These are phyloP conservation scores for Microplitis deprimator DNA, from an alignment of 2,888 invertebrate species.

Conservation along the genomic window DNA sequence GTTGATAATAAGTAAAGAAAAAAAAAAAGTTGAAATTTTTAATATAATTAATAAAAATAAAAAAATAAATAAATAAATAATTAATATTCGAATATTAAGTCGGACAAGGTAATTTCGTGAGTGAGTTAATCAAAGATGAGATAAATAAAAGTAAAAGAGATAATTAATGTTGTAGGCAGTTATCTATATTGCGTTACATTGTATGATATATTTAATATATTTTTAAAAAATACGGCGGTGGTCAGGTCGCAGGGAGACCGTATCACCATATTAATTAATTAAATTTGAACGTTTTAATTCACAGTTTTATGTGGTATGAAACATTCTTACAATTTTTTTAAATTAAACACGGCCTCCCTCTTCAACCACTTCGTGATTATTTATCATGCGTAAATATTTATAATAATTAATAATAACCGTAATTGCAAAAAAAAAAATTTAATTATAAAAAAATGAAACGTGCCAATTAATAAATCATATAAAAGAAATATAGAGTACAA, in stretches of 20 bases:
- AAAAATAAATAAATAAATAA: slow-evolving; percentile 39
- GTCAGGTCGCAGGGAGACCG: slow-evolving; percentile 52
- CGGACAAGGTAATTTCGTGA: slow-evolving; percentile 52
- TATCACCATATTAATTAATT: slow-evolving; percentile 32
- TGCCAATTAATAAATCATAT: slow-evolving; percentile 56
- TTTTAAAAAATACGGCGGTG: slow-evolving; percentile 61
- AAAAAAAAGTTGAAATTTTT: slow-evolving; percentile 56
- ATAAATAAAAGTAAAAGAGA: slow-evolving; percentile 42
- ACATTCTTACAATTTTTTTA: slow-evolving; percentile 41
- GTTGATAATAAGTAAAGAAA: slow-evolving; percentile 53
- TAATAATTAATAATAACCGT: slow-evolving; percentile 43
- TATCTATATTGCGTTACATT: slow-evolving; percentile 68
- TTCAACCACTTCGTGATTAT: slow-evolving; percentile 59
- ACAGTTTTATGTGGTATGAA: slow-evolving; percentile 67
- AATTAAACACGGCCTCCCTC: slow-evolving; percentile 49
- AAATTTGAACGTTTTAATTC: slow-evolving; percentile 53
- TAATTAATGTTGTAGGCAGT: slow-evolving; percentile 54
- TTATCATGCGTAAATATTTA: slow-evolving; percentile 67
- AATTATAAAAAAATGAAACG: slow-evolving; percentile 53
- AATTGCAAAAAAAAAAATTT: slow-evolving; percentile 45
- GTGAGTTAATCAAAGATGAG: slow-evolving; percentile 50
- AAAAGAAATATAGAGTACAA: slow-evolving; percentile 7
- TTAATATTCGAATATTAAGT: slow-evolving; percentile 40
- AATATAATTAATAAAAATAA: slow-evolving; percentile 54
- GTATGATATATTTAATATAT: slow-evolving; percentile 71